Evolutionary conservation across 2,888 invertebrate species (phyloP), one percentile per base, ranked within the genome.

Genomic region (Drosophila emarginata): DNA sequence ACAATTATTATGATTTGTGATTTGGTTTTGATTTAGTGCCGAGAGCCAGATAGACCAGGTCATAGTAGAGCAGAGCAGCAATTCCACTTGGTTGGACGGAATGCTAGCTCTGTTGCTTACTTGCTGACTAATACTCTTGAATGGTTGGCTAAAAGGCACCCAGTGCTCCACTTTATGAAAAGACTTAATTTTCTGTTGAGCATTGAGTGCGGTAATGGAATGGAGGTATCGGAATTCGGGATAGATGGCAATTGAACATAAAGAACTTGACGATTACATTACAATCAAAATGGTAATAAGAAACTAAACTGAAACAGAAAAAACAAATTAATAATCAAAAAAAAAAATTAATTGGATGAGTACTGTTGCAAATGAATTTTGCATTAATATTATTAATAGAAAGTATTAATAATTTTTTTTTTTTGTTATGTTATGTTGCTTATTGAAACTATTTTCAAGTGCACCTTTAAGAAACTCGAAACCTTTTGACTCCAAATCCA

Each of bases 1-100:
- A 88, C 88, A 84, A 84, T 88, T 84, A 84, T 87, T 86, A 88
- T 84, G 84, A 84, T 84, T 84, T 84, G 84, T 84, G 88, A 84
- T 79, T 82, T 75, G 76, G 73, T 74, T 82, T 85, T 82, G 82
- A 82, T 82, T 82, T 82, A 82, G 82, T 87, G 76, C 69, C 71
- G 9, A 52, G 64, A 59, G 59, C 56, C 60, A 66, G 40, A 56
- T 14, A 56, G 15, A 52, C 7, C 56, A 52, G 18, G 9, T 9
- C 11, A 21, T 32, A 9, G 28, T 28, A 28, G 5, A 5, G 45
- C 15, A 45, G 45, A 18, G 18, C 18, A 21, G 21, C 45, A 21
- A 21, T 45, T 45, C 18, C 45, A 45, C 45, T 45, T 45, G 11
- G 45, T 45, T 45, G 45, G 11, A 12, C 18, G 11, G 4, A 12